phyloP scores from a whole-genome alignment of 2,888 invertebrate species.

The Corbicula japonica region DNA sequence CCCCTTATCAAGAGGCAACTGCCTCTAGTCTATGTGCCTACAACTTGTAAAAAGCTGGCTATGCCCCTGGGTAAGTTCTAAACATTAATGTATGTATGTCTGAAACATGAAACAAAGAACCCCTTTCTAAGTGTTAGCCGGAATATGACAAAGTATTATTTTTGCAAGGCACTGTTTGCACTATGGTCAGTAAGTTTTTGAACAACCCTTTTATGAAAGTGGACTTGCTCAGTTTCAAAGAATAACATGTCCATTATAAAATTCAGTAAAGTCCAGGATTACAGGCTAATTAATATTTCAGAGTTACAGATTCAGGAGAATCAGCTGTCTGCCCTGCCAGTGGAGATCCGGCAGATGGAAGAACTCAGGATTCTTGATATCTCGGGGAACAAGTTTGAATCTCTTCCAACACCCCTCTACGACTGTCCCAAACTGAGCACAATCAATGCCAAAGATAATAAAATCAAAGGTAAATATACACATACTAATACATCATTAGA shows the following conservation, averaged over 20 bases:
- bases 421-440: constrained; percentile 68
- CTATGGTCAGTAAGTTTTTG: neutral
- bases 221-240: neutral
- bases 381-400: constrained; percentile 75
- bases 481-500: neutral
- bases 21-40: no score
- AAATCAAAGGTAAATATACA: constrained; percentile 71
- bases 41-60: no score
- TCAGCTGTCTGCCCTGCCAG: constrained; percentile 74
- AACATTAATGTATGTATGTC: no score
- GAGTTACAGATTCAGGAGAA: constrained; percentile 76
- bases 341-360: constrained; percentile 72
- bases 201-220: neutral
- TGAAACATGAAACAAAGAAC: no score
- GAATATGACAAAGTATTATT: neutral
- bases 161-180: neutral
- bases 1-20: no score
- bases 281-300: constrained; percentile 54
- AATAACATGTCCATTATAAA: neutral
- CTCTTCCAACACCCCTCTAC: constrained; percentile 74
- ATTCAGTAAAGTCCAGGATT: neutral
- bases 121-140: no score
- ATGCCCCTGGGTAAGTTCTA: no score
- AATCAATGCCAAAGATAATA: constrained; percentile 73
- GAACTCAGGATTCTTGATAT: constrained; percentile 74